Evolutionary conservation across 2,113 vertebrate species (phyloP), one percentile per base, ranked within the genome.

Genomic region (Ornithorhynchus anatinus): DNA sequence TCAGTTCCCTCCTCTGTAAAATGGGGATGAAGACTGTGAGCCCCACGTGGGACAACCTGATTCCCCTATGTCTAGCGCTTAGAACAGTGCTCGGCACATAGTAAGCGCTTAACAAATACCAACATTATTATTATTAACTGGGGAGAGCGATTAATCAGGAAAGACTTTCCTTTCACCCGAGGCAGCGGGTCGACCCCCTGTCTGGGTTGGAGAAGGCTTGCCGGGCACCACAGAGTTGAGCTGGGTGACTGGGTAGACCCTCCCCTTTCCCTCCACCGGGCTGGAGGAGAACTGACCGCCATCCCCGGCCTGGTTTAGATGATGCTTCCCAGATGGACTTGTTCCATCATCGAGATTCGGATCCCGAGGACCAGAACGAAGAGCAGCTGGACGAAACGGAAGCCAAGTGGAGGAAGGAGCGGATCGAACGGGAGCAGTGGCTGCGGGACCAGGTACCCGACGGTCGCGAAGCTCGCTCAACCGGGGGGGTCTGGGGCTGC

Each of bases 361-460:
- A 95, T 32, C 92, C 93, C 0, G 94, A 95, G 7, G 92, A 93
- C 36, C 95, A 96, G 33, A 90, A 86, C 0, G 96, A 98, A 4
- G 95, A 95, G 2, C 93, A 95, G 3, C 42, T 94, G 27, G 96
- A 97, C 65, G 94, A 93, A 31, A 75, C 92, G 0, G 98, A 99
- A 74, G 79, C 88, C 9, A 96, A 94, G 20, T 95, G 96, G 92
- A 94, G 96, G 79, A 98, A 94, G 58, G 96, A 97, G 44, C 80
- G 97, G 7, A 92, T 98, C 66, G 97, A 99, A 72, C 91, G 96
- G 59, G 96, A 99, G 19, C 96, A 96, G 88, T 99, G 98, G 98
- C 89, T 99, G 29, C 91, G 94, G 54, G 94, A 99, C 69, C 96
- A 99, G 95, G 98, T 99, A 69, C 14, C 32, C 47, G n/a, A n/a